Percentiles rank a stretch among this genome's conserved stretches.
phyloP scores from a whole-genome alignment of 2,888 invertebrate species.

The Nephrotoma guestfalica region DNA sequence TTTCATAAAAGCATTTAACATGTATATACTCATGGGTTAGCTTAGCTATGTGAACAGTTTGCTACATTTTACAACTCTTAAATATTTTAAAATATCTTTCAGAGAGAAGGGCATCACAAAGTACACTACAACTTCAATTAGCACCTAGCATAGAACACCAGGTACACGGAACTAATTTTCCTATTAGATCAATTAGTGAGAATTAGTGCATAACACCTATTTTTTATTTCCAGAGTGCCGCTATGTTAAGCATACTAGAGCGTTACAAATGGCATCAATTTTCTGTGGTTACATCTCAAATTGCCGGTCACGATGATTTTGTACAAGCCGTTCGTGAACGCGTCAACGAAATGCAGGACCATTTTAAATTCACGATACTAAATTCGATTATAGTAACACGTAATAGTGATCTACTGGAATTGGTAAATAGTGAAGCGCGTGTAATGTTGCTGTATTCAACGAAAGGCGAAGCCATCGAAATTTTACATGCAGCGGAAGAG shows the following conservation, averaged over 20 bases:
- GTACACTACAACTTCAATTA: constrained; percentile 79
- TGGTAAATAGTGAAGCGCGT: constrained; percentile 79
- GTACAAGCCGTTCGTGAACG: constrained; percentile 84
- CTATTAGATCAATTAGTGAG: not conserved
- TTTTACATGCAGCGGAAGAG: constrained; percentile 40
- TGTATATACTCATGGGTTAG: too few species aligned
- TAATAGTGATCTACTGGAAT: constrained; percentile 58
- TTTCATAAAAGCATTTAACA: too few species aligned
- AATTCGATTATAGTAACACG: constrained; percentile 74
- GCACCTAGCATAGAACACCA: constrained; percentile 95
- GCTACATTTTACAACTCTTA: not conserved
- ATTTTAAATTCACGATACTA: constrained; percentile 67
- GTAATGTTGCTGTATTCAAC: constrained; percentile 89
- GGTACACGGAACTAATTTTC: not conserved
- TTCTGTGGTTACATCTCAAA: constrained; percentile 83
- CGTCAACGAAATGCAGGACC: constrained; percentile 67
- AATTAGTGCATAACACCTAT: not conserved
- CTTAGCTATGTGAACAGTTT: not conserved
- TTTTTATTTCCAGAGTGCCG: constrained; percentile 46
- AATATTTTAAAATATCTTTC: not conserved
- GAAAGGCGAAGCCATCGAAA: constrained; percentile 71
- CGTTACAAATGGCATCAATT: constrained; percentile 95
- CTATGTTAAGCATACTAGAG: constrained; percentile 88
- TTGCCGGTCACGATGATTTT: constrained; percentile 91
- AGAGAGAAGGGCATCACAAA: constrained; percentile 64